Evolutionary conservation across 2,888 invertebrate species (phyloP).

Genomic region (Drosophila paramelanica): DNA sequence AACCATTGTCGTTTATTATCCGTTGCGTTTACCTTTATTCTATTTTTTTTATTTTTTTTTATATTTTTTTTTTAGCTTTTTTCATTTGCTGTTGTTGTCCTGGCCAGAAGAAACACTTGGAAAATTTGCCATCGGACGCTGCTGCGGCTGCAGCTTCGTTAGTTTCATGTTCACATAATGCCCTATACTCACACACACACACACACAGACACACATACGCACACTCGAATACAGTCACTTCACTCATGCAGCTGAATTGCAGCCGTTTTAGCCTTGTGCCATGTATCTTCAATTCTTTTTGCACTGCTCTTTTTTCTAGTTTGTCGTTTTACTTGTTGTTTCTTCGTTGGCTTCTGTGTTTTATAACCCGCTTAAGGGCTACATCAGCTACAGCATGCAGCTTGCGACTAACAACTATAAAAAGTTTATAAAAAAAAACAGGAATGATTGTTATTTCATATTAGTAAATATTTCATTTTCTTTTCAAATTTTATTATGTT

Average conservation of each 20-base stretch:
- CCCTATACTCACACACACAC: slow-evolving; percentile 17
- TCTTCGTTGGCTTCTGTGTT: slow-evolving; percentile 30
- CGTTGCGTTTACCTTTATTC: slow-evolving; percentile 34
- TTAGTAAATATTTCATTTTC: too few relatives aligned
- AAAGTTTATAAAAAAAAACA: not conserved
- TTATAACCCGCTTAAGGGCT: not conserved
- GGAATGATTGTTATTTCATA: too few relatives aligned
- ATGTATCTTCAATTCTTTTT: slow-evolving; percentile 63
- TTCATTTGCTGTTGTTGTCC: slow-evolving; percentile 20
- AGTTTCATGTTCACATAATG: slow-evolving; percentile 53
- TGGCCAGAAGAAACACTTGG: slow-evolving; percentile 17
- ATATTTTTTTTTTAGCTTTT: slow-evolving; percentile 2
- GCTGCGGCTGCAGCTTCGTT: slow-evolving; percentile 56
- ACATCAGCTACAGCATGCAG: not conserved
- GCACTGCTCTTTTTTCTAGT: slow-evolving; percentile 10
- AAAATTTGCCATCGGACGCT: slow-evolving; percentile 33
- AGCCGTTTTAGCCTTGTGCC: slow-evolving; percentile 61
- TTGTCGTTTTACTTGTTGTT: slow-evolving; percentile 44
- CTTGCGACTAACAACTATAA: not conserved
- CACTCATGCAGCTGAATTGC: slow-evolving; percentile 57
- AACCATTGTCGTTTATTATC: slow-evolving; percentile 68
- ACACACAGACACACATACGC: slow-evolving; percentile 26
- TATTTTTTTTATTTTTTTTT: slow-evolving; percentile 6
- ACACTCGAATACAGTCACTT: slow-evolving; percentile 25
- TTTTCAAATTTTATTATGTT: too few relatives aligned